A percentile compares a stretch with the other conserved stretches of the same genome.
Conservation (phyloP, 2,888 invertebrate species). For the Drosophila aldrichi region DNA sequence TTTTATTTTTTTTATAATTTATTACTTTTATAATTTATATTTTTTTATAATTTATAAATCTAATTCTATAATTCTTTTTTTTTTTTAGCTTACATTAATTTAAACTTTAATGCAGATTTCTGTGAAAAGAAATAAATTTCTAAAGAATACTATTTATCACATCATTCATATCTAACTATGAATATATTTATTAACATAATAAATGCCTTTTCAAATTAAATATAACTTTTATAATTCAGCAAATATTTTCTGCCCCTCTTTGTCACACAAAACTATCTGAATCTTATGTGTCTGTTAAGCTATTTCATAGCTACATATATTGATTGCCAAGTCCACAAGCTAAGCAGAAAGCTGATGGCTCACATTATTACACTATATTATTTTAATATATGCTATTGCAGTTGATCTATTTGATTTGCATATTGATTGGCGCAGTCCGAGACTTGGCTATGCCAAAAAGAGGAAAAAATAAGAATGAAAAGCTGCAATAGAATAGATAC, state of each 20-base stretch:
- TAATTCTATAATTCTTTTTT: no score
- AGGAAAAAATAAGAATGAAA: background rate
- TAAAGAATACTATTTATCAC: no score
- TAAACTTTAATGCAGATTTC: no score
- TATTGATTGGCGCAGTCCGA: slow-evolving; percentile 26
- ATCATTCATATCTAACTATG: background rate
- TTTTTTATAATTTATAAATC: no score
- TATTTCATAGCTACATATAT: background rate
- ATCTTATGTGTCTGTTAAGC: background rate
- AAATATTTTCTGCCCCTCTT: background rate
- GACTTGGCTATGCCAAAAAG: background rate
- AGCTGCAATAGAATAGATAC: slow-evolving; percentile 29
- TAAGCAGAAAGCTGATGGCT: background rate
- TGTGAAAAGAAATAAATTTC: no score
- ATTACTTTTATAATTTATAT: no score
- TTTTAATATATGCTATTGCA: slow-evolving; percentile 3
- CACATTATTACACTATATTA: slow-evolving; percentile 4
- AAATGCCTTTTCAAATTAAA: background rate
- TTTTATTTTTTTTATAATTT: no score
- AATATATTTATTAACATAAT: background rate
- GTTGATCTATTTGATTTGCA: slow-evolving; percentile 8
- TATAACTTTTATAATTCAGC: background rate
- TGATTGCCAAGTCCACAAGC: background rate
- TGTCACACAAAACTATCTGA: no score
- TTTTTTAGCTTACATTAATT: no score